phyloP scores from a whole-genome alignment of 2,888 invertebrate genomes.

The Cryptocheilus praepositus region DNA sequence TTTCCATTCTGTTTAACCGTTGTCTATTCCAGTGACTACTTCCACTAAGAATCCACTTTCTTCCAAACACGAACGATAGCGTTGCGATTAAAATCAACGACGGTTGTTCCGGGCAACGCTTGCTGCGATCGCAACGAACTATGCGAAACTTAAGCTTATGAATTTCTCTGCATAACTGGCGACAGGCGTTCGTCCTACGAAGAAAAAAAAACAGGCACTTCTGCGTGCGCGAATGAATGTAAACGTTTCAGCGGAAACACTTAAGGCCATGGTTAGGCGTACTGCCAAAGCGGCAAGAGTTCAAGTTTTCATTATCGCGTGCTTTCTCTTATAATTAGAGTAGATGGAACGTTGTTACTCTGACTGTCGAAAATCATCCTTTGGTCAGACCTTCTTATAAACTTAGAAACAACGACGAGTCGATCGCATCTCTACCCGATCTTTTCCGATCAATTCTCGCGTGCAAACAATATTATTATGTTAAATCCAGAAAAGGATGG shows the following conservation, averaged over 20 bases:
- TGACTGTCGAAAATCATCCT: neutral
- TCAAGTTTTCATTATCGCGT: constrained; percentile 33
- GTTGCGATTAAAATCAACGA: no score
- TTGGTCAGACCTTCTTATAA: neutral
- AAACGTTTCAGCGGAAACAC: constrained; percentile 1
- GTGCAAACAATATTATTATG: neutral
- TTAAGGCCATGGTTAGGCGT: neutral
- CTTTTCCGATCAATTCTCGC: neutral
- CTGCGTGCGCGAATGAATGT: no score
- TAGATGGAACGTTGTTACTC: neutral
- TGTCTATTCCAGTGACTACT: neutral
- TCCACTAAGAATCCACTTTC: constrained; percentile 7
- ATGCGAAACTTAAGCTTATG: neutral
- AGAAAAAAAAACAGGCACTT: no score
- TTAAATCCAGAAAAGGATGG: no score
- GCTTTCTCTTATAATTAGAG: constrained; percentile 44
- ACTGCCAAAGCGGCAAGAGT: constrained; percentile 18
- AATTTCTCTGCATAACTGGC: neutral
- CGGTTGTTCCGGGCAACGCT: no score
- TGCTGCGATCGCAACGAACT: no score
- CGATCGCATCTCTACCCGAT: neutral
- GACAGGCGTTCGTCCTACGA: no score
- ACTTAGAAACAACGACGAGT: constrained; percentile 10
- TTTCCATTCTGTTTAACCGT: constrained; percentile 11
- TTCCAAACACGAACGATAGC: neutral